Evolutionary conservation across 37 sponge, comb jelly and placozoan genomes (phyloP).

Genomic region (Diacarnus erythraeanus): DNA sequence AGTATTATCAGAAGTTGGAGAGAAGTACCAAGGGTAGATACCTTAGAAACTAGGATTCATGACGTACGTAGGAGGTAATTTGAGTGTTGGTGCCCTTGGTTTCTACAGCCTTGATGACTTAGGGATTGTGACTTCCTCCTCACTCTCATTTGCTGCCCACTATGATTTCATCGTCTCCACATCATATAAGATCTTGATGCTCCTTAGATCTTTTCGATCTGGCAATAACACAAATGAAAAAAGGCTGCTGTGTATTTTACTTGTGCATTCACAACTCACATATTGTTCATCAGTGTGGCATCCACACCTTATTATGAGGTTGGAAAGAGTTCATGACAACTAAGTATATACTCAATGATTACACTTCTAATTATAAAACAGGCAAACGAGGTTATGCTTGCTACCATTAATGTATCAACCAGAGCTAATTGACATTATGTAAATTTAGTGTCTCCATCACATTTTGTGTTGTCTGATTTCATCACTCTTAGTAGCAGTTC

Average conservation of each 20-base stretch:
- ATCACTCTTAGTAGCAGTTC: too few relatives aligned
- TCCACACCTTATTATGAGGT: neutral
- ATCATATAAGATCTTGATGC: neutral
- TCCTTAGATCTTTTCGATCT: neutral
- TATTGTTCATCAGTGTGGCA: neutral
- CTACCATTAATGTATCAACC: neutral
- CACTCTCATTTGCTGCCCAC: neutral
- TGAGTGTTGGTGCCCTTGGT: too few relatives aligned
- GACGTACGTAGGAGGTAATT: too few relatives aligned
- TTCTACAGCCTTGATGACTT: neutral
- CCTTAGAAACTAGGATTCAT: too few relatives aligned
- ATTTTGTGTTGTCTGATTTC: neutral
- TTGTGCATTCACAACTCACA: neutral
- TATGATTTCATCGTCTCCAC: neutral
- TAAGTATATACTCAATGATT: neutral
- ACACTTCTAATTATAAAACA: neutral
- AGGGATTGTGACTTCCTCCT: neutral
- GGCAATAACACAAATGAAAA: neutral
- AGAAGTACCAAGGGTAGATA: too few relatives aligned
- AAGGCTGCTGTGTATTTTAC: neutral
- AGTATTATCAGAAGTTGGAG: too few relatives aligned
- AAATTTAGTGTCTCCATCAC: neutral
- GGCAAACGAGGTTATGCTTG: neutral
- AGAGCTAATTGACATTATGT: neutral
- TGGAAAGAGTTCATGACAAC: neutral